These are phyloP conservation scores for Parnassius glacialis DNA, from an alignment of 2,888 invertebrate species.

Conservation along the genomic window DNA sequence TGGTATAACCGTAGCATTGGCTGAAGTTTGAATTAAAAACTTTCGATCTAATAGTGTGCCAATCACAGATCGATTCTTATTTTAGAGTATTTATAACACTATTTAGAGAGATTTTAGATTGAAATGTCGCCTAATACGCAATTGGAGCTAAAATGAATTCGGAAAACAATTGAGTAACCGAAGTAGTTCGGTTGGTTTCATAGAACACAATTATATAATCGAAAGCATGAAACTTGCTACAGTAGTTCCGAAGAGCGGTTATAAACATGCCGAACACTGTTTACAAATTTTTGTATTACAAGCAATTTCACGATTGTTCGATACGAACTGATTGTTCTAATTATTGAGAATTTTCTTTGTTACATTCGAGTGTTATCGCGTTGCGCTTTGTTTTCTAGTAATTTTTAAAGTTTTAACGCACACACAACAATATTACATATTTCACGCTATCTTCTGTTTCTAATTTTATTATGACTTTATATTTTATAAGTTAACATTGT, in stretches of 20 bases:
- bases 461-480: too few relatives aligned
- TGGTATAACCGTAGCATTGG: too few relatives aligned
- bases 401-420: neutral
- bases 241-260: slow-evolving; percentile 52
- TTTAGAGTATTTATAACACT: too few relatives aligned
- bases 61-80: too few relatives aligned
- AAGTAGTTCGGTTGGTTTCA: slow-evolving; percentile 21
- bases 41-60: too few relatives aligned
- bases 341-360: slow-evolving; percentile 58
- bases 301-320: slow-evolving; percentile 55
- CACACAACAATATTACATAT: too few relatives aligned
- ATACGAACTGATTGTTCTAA: slow-evolving; percentile 62
- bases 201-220: slow-evolving; percentile 30
- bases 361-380: slow-evolving; percentile 40
- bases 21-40: too few relatives aligned
- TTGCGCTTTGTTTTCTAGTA: slow-evolving; percentile 24
- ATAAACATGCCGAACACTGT: slow-evolving; percentile 57
- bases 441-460: too few relatives aligned
- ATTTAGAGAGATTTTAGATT: neutral
- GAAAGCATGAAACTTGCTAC: slow-evolving; percentile 45
- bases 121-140: neutral
- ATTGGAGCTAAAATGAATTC: slow-evolving; percentile 10
- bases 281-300: slow-evolving; percentile 71
- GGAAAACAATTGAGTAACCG: slow-evolving; percentile 15
- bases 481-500: too few relatives aligned